These are phyloP conservation scores for Microplitis demolitor DNA, from an alignment of 1,140 invertebrate species.

Conservation along the genomic window DNA sequence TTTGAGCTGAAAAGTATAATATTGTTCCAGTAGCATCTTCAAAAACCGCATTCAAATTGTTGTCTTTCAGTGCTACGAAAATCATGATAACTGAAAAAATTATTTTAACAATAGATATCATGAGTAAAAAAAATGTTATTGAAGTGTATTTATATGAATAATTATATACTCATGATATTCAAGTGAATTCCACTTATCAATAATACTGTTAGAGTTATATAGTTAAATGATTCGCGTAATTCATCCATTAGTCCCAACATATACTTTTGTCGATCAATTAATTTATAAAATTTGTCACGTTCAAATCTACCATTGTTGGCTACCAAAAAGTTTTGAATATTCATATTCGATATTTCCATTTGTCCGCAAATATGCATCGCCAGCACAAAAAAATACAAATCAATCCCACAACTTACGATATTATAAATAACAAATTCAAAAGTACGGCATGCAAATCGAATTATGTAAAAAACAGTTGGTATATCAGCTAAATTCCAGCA, in stretches of 20 bases:
- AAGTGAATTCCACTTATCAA: too few relatives aligned
- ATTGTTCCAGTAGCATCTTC: too few relatives aligned
- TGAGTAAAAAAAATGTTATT: too few relatives aligned
- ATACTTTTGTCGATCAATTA: neutral
- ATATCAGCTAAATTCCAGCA: neutral
- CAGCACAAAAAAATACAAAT: neutral
- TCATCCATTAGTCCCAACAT: neutral
- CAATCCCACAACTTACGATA: neutral
- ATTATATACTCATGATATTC: too few relatives aligned
- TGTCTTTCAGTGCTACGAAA: too few relatives aligned
- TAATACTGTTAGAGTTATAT: too few relatives aligned
- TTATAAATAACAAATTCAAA: too few relatives aligned
- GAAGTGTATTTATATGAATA: too few relatives aligned
- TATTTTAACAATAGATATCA: too few relatives aligned
- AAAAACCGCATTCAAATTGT: too few relatives aligned
- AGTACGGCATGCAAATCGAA: too few relatives aligned
- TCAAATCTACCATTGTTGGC: neutral
- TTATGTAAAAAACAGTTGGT: neutral
- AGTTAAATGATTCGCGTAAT: neutral
- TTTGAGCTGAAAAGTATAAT: neutral
- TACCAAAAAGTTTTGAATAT: neutral
- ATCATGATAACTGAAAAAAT: too few relatives aligned
- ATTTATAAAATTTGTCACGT: neutral
- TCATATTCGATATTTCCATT: neutral
- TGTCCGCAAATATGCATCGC: neutral